Conservation (phyloP, 1,140 invertebrate species). For the Samia ricini region DNA sequence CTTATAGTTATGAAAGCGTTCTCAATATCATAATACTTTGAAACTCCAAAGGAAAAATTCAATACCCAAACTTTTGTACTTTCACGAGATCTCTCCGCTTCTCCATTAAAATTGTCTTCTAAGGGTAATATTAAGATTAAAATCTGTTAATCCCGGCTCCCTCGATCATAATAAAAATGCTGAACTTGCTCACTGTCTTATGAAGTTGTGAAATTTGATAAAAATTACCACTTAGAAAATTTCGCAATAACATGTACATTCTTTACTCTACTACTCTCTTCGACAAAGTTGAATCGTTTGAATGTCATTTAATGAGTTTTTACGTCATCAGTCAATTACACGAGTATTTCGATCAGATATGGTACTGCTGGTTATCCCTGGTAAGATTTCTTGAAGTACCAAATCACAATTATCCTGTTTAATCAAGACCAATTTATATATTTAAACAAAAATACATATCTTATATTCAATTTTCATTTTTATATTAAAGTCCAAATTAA, state of each 20-base stretch:
- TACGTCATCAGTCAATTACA: too few relatives aligned
- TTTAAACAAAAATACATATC: too few relatives aligned
- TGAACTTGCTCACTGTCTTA: slow-evolving; percentile 8
- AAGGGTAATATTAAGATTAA: slow-evolving; percentile 25
- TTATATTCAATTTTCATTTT: too few relatives aligned
- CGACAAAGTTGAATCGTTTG: too few relatives aligned
- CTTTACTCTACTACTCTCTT: not conserved
- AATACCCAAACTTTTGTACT: slow-evolving; percentile 7
- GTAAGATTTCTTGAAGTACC: too few relatives aligned
- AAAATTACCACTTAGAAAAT: not conserved
- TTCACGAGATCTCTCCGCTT: slow-evolving; percentile 13
- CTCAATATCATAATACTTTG: slow-evolving; percentile 6
- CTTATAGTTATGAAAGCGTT: not conserved
- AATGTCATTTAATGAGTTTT: too few relatives aligned
- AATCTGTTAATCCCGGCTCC: slow-evolving; percentile 23
- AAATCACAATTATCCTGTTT: too few relatives aligned
- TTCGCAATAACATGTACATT: not conserved
- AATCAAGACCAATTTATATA: too few relatives aligned
- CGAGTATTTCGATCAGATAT: too few relatives aligned
- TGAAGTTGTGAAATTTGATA: not conserved
- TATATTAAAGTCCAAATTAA: too few relatives aligned
- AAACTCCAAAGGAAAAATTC: slow-evolving; percentile 10
- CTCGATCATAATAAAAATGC: slow-evolving; percentile 18
- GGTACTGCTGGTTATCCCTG: too few relatives aligned
- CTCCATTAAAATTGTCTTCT: slow-evolving; percentile 22